Base-by-base conservation (phyloP, 2,113 vertebrate species). In the Nycticryphes semicollaris region DNA sequence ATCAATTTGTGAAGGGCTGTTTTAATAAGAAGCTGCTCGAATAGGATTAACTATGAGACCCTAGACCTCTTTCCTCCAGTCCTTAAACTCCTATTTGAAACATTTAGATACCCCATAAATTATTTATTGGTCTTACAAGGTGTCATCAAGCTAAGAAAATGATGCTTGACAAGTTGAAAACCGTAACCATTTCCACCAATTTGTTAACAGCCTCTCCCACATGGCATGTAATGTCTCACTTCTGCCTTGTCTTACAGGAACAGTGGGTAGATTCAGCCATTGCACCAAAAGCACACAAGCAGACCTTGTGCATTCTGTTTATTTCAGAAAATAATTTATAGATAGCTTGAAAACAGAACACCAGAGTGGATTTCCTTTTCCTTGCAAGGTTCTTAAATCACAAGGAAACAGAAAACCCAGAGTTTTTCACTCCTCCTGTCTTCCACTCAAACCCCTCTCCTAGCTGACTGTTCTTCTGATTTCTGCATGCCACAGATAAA, bases 1-100 rank as follows among this genome's bases (percentile, higher is more conserved):
- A 98, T 97, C 97, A 98, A 97, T 97, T 98, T 96, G 96, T 95
- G 91, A 92, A 92, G 82, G 91, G 70, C 94, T 95, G 96, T 97
- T 96, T 97, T 97, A 98, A 96, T 97, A 97, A 97, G 96, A 97
- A 96, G 90, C 96, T 95, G 91, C 87, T 95, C 75, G 89, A 95
- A 95, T 96, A 96, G 94, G 90, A 96, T 97, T 95, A 94, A 97
- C 94, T 95, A 96, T 96, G 86, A 96, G 95, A 97, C 95, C 97
- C 91, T 94, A 95, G 93, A 96, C 92, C 77, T 91, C 91, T 95
- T 94, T 93, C 95, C 93, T 87, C 89, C 85, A 89, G 90, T 97
- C 81, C 94, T 97, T 97, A 96, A 96, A 96, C 82, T 96, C 95
- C 89, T 94, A 93, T 92, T 94, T 89, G 95, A 94, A 96, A 94